A percentile compares a stretch with the other conserved stretches of the same genome.
Evolutionary conservation across 2,888 invertebrate species (phyloP).

Genomic region (Odontothrips loti): DNA sequence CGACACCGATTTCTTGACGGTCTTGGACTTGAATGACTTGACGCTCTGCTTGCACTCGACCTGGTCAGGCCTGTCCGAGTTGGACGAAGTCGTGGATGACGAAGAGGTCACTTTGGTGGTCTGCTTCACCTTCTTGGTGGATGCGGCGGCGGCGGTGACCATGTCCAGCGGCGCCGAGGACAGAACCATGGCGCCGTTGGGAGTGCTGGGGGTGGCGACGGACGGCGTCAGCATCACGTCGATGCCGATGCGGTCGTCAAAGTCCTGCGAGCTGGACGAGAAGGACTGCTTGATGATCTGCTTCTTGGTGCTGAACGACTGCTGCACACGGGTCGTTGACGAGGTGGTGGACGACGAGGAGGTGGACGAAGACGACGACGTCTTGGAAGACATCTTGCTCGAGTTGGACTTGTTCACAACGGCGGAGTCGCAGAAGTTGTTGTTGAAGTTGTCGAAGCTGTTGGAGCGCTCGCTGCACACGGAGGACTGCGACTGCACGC

Average conservation of each 20-base stretch:
- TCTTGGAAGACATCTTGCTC: not conserved
- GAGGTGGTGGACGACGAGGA: not conserved
- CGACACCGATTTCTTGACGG: conserved; percentile 3
- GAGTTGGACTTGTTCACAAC: conserved; percentile 2
- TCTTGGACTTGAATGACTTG: conserved; percentile 15
- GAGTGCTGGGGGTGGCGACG: not conserved
- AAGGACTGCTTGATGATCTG: conserved; percentile 14
- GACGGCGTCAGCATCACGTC: conserved; percentile 14
- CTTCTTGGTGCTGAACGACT: conserved; percentile 16
- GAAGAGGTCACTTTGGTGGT: conserved; percentile 13
- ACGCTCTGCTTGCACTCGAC: conserved; percentile 13
- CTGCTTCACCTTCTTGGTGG: conserved; percentile 6
- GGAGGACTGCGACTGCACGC: conserved; percentile 10
- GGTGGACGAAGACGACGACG: not conserved
- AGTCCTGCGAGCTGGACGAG: conserved; percentile 17
- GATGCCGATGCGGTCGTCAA: conserved; percentile 12
- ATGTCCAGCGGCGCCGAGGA: not conserved
- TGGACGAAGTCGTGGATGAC: not conserved
- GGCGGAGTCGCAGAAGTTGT: conserved; percentile 12
- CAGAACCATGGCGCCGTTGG: not conserved
- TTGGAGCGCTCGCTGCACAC: conserved; percentile 1
- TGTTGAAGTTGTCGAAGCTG: conserved; percentile 20
- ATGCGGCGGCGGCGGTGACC: not conserved
- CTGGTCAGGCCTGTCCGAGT: not conserved
- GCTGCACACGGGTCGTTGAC: not conserved